These are phyloP conservation scores for Drosophila bunnanda DNA, from an alignment of 2,888 invertebrate species.

Conservation along the genomic window DNA sequence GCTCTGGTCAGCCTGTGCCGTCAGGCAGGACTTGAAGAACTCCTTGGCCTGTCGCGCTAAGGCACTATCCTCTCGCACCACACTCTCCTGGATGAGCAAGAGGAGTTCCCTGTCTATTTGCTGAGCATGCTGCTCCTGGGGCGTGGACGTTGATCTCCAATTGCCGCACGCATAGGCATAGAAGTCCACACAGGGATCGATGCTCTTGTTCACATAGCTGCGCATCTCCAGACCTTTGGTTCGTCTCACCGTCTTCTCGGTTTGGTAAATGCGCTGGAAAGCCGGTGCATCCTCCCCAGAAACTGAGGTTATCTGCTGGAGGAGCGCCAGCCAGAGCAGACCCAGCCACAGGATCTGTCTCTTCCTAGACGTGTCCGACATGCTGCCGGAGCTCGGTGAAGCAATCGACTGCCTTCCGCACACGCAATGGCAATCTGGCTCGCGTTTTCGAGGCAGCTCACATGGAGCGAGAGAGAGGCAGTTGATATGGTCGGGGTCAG, in stretches of 20 bases:
- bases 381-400: slow-evolving; percentile 57
- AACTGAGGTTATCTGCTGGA: not conserved
- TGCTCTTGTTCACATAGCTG: slow-evolving; percentile 70
- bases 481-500: slow-evolving; percentile 62
- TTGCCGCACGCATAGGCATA: slow-evolving; percentile 83
- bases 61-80: slow-evolving; percentile 64
- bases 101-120: slow-evolving; percentile 68
- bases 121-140: slow-evolving; percentile 41
- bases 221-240: slow-evolving; percentile 68
- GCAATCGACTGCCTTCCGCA: slow-evolving; percentile 46
- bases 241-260: slow-evolving; percentile 67
- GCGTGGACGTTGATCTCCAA: slow-evolving; percentile 60
- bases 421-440: not conserved
- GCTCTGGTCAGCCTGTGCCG: slow-evolving; percentile 61
- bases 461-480: not conserved
- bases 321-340: slow-evolving; percentile 12
- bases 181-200: slow-evolving; percentile 81
- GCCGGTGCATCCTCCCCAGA: slow-evolving; percentile 19
- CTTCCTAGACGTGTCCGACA: slow-evolving; percentile 42
- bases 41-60: slow-evolving; percentile 77
- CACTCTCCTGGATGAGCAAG: slow-evolving; percentile 67
- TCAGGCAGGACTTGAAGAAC: slow-evolving; percentile 80
- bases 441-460: slow-evolving; percentile 1
- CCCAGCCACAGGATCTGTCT: slow-evolving; percentile 10
- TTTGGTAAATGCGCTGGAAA: slow-evolving; percentile 65